A percentile compares a stretch with the other conserved stretches of the same genome.
phyloP scores from a whole-genome alignment of 2,888 invertebrate species.

The Drosophila demipolita region DNA sequence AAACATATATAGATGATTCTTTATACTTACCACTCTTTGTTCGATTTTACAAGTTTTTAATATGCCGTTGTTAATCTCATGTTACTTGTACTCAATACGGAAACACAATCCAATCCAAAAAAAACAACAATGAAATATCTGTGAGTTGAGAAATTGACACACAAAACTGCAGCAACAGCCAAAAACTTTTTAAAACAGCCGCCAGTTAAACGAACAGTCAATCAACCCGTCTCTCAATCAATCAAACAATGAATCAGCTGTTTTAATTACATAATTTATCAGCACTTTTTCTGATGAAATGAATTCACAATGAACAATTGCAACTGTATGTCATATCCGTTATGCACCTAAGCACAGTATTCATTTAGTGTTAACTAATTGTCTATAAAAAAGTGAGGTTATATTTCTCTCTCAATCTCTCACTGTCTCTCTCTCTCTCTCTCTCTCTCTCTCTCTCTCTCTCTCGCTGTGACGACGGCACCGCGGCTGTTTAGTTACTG shows the following conservation, averaged over 20 bases:
- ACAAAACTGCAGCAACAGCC: constrained; percentile 42
- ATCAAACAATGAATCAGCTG: constrained; percentile 9
- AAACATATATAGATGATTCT: constrained; percentile 50
- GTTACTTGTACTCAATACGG: constrained; percentile 45
- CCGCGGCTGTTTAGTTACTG: constrained; percentile 38
- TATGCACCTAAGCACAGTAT: background rate
- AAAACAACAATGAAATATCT: constrained; percentile 35
- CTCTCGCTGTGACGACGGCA: constrained; percentile 5
- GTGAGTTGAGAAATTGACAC: constrained; percentile 47
- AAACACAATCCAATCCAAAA: constrained; percentile 57
- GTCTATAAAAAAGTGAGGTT: constrained; percentile 9
- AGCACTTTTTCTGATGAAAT: background rate
- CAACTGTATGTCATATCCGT: background rate
- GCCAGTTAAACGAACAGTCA: constrained; percentile 26
- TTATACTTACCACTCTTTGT: constrained; percentile 54
- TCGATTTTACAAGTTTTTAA: constrained; percentile 42
- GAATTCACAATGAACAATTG: background rate
- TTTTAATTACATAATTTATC: background rate
- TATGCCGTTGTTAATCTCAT: constrained; percentile 55
- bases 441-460: background rate
- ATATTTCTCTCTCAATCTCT: background rate
- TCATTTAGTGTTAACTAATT: constrained; percentile 7
- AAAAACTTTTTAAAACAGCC: constrained; percentile 16
- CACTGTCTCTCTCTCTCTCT: background rate
- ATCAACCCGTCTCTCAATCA: constrained; percentile 18